Percentiles rank a stretch among this genome's conserved stretches.
These are phyloP conservation scores for Autographa pulchrina DNA, from an alignment of 2,888 invertebrate genomes.

Conservation along the genomic window DNA sequence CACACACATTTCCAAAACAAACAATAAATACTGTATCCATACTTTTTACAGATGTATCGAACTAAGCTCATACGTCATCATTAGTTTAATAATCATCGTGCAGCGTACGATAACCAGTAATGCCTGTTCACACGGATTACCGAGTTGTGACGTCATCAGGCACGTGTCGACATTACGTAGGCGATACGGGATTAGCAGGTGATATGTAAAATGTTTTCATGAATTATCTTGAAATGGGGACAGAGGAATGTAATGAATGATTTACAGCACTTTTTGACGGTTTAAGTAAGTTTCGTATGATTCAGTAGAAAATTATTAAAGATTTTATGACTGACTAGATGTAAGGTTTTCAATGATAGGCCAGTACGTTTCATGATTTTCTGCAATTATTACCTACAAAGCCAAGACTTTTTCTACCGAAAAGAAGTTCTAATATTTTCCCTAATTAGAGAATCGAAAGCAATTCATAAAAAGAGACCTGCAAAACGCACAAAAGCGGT, in stretches of 20 bases:
- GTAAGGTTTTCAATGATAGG: too few species aligned
- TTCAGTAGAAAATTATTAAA: too few species aligned
- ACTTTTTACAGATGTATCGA: neutral
- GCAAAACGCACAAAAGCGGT: neutral
- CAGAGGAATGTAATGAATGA: too few species aligned
- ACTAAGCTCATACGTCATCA: slow-evolving; percentile 6
- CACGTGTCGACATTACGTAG: slow-evolving; percentile 16
- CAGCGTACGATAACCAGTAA: slow-evolving; percentile 47
- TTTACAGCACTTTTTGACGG: too few species aligned
- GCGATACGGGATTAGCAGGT: neutral
- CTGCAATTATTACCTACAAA: too few species aligned
- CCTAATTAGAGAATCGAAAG: neutral
- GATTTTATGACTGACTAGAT: too few species aligned
- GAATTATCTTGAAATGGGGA: too few species aligned
- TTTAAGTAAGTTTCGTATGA: too few species aligned
- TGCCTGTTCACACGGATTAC: slow-evolving; percentile 44
- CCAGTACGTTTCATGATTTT: too few species aligned
- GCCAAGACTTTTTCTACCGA: too few species aligned
- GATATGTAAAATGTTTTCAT: neutral
- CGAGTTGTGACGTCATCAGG: slow-evolving; percentile 33
- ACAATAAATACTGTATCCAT: neutral
- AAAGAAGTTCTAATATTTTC: too few species aligned
- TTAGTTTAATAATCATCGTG: slow-evolving; percentile 41
- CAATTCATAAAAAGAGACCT: neutral
- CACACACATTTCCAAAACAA: neutral